Base-by-base conservation (phyloP, 1,140 invertebrate species). In the Semibalanus balanoides region DNA sequence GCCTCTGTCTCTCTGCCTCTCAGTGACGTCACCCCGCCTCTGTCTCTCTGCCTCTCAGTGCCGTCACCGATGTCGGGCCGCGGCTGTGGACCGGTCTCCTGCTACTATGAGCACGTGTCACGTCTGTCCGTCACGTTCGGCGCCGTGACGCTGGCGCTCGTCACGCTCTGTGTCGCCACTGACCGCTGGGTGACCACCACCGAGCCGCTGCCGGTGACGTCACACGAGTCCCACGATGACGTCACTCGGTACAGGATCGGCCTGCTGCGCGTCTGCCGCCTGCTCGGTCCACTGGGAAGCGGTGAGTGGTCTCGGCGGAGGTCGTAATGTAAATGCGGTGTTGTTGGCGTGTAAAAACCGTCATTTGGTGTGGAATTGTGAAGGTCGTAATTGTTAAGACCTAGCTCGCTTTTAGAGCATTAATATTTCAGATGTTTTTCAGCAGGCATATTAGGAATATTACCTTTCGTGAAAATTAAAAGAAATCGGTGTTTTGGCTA, bases 141-240 rank as follows among this genome's bases (percentile, higher is more conserved):
- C 51, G 51, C 51, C 51, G 51, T 64, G 11, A 64, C 51, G 51
- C 51, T 64, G 51, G 51, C 51, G 14, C 14, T 64, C 51, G 51
- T 64, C 22, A 64, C 51, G 51, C 51, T 64, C 7, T 64, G 51
- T 19, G 51, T 64, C 7, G 51, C 51, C 22, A 64, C 51, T 3
- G 51, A 64, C 51, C 51, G 51, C 51, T 64, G 51, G 51, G 51
- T 64, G 51, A 64, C 51, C 51, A 64, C 51, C 51, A 64, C 51
- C 11, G 51, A 64, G 22, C 11, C 11, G 51, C 22, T 25, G 51
- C 14, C 22, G 22, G 22, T 25, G 51, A 64, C 51, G 11, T 64
- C 51, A 64, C 11, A 22, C 7, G 14, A 11, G 7, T 1, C 14
- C 14, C 22, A 7, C 14, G 22, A 1, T 25, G 51, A 64, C 51